Evolutionary conservation across 1,140 invertebrate genomes (phyloP), one percentile per base, ranked within the genome.

Genomic region (Anastrepha obliqua): DNA sequence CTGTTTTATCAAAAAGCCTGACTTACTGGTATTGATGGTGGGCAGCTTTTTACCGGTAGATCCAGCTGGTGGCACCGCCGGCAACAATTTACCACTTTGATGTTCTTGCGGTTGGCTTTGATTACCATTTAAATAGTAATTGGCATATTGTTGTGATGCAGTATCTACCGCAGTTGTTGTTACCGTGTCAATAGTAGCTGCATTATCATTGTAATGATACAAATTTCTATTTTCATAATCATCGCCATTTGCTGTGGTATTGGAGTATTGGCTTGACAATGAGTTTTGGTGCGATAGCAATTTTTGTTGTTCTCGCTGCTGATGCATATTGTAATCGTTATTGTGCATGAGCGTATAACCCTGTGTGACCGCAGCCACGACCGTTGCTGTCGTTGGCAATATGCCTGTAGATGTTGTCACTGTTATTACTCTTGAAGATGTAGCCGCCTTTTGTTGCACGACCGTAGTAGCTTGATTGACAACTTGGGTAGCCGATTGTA

Each of bases 401-500:
- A 44, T 5, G 6, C 17, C 78, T 55, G 47, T 20, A 65, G 81
- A 58, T 39, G 64, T 44, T 42, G 17, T 11, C 62, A 59, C 2
- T 86, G 70, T n/a, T 88, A 58, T 86, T 20, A 13, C 64, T 47
- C 85, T 86, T 51, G 44, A 67, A 29, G 87, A 44, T 87, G 64
- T 20, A 5, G 47, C 15, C 2, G 74, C 39, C 89, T 94, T 94
- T 89, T 94, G 94, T 87, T 93, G 93, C 89, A 94, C 94, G 88
- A 91, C 91, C 74, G 91, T 92, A 47, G 93, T 90, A 47, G 91
- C 90, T 87, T 94, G 91, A 87, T 92, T 92, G 62, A 93, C 93
- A 42, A 91, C 93, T 87, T 93, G 93, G 42, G 94, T 93, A 15
- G 94, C 94, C 4, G 93, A 92, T 55, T 94, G 91, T 29, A 93